These are phyloP conservation scores for Notarius quadriscutis DNA, from an alignment of 2,113 vertebrate genomes.

Conservation along the genomic window DNA sequence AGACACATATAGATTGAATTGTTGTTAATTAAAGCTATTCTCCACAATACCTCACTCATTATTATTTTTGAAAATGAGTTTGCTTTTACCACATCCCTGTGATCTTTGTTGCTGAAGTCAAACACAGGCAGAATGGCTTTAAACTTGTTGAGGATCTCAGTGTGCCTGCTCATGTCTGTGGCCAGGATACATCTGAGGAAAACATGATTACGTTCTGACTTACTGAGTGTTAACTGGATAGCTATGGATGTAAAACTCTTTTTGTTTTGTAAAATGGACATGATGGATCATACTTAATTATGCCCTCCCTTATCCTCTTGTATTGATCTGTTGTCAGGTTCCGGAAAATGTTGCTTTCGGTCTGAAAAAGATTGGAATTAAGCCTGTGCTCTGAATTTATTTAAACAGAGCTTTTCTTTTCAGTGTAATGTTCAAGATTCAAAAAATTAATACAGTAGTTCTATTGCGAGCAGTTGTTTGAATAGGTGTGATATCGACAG, in stretches of 20 bases:
- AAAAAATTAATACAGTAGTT: neutral
- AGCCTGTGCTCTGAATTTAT: neutral
- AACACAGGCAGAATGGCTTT: slow-evolving; percentile 70
- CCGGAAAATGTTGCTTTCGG: slow-evolving; percentile 77
- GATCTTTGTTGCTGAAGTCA: slow-evolving; percentile 77
- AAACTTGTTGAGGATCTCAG: slow-evolving; percentile 77
- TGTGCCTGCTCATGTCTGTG: slow-evolving; percentile 77
- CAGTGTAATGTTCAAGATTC: neutral
- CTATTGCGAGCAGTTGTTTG: neutral
- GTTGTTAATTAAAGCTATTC: neutral
- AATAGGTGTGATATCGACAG: neutral
- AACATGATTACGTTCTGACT: neutral
- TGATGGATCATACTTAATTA: slow-evolving; percentile 72
- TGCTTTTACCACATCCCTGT: slow-evolving; percentile 72
- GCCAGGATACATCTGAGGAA: slow-evolving; percentile 74
- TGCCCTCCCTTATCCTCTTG: slow-evolving; percentile 77
- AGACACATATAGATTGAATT: neutral
- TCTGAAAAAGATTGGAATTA: slow-evolving; percentile 55
- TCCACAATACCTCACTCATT: neutral
- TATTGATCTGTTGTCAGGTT: slow-evolving; percentile 75
- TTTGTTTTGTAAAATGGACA: neutral
- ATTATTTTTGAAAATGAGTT: neutral
- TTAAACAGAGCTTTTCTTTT: neutral
- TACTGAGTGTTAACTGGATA: neutral
- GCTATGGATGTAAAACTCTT: neutral